phyloP scores from a whole-genome alignment of 2,113 vertebrate species.

The Scopus umbretta region DNA sequence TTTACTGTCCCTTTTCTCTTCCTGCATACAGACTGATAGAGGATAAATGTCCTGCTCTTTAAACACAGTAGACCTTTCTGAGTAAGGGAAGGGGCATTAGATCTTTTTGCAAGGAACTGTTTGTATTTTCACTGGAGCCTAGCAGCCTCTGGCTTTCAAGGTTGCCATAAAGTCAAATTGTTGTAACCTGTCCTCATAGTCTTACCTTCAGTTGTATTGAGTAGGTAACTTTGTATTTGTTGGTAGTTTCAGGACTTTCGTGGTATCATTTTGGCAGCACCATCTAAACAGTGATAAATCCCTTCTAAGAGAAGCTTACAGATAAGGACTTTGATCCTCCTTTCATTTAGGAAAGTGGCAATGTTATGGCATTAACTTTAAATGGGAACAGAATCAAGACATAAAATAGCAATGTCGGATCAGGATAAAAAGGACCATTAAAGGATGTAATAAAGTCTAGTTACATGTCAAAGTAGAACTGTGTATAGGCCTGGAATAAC shows the following conservation, averaged over 20 bases:
- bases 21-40: background rate
- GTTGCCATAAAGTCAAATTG: background rate
- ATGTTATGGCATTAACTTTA: background rate
- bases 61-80: background rate
- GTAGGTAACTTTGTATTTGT: background rate
- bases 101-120: background rate
- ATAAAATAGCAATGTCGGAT: background rate
- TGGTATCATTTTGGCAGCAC: background rate
- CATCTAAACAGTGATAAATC: background rate
- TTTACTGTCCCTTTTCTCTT: background rate
- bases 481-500: background rate
- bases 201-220: background rate
- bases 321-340: background rate
- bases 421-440: background rate
- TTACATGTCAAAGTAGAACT: background rate
- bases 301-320: background rate
- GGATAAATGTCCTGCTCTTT: background rate
- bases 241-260: background rate
- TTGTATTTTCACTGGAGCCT: background rate
- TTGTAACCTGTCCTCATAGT: background rate
- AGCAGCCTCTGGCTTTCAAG: background rate
- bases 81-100: background rate
- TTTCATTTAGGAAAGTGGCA: background rate
- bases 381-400: background rate
- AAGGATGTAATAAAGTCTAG: background rate